Base-by-base conservation (phyloP, 2,888 invertebrate species). In the Chorisops tibialis region DNA sequence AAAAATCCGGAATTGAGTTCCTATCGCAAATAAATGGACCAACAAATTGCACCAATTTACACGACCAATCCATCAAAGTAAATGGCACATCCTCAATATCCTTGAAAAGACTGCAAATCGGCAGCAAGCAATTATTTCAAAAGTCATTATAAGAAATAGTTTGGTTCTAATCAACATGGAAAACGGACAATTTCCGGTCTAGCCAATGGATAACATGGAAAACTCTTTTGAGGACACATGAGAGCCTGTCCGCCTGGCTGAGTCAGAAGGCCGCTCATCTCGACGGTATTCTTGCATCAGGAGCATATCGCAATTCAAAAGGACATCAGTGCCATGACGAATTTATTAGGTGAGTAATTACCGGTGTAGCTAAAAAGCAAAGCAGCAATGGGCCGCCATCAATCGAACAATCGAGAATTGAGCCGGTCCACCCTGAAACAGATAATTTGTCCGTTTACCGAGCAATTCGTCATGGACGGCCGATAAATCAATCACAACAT, bases 401-500 rank as follows among this genome's bases (percentile, higher is more conserved):
- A n/a, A n/a, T n/a, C 41, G 38, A 54, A 54, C 52, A 54, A 54
- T 54, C 22, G 41, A 38, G 22, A 14, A 19, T 39, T 21, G 14
- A 54, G 24, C 12, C 39, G 22, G 52, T 54, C 52, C 52, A 54
- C 41, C 52, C 22, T 54, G 52, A 22, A 22, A 21, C 52, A 41
- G 52, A 6, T 41, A 54, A 22, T 54, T 54, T 54, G 52, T 54
- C 41, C 52, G 52, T 54, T 54, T 54, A 54, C 52, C 39, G 19
- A 54, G 41, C 41, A 22, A 54, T 54, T 54, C 52, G 52, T 54
- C 41, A 54, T 41, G 41, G 39, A 38, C 22, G 39, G 39, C 41
- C 52, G 52, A 54, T 54, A 54, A 54, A 54, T 54, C 52, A 54
- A 54, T 54, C 52, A 54, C 39, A 54, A 54, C 52, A 54, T 54